Evolutionary conservation across 2,888 invertebrate species (phyloP), one percentile per base, ranked within the genome.

Genomic region (Cosmia pyralina): DNA sequence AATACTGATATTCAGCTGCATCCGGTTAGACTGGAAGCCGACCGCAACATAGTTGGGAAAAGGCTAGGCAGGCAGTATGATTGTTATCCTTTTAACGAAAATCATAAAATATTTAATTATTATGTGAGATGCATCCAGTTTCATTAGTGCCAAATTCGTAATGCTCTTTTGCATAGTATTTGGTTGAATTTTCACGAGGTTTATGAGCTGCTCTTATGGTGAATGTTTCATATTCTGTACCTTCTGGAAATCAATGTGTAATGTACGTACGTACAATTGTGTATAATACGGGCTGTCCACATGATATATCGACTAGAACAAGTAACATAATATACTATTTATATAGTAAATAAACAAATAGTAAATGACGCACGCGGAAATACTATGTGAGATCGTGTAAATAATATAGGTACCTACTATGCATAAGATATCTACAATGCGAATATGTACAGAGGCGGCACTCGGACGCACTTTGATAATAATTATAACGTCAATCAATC

Each of bases 361-460:
- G 22, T 13, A 46, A 28, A 57, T 75, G 69, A 75, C 75, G 75
- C 63, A 63, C 28, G 75, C 75, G 75, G 75, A 76, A 69, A 28
- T 52, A 46, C 13, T 52, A 19, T 46, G 52, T 28, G 41, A 28
- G 28, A 55, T 75, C 41, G 19, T 55, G 59, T 48, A 22, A 44
- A 72, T 65, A 72, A 50, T 17, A 41, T 19, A n/a, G n/a, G n/a
- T n/a, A n/a, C n/a, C n/a, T n/a, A 59, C 1, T 34, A 48, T 41
- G 59, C 59, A 41, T 48, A 19, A 15, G 7, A 44, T 22, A 63
- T 13, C 19, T 28, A 44, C n/a, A 60, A 34, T 41, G 46, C 6
- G 44, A 19, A 34, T 62, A 52, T n/a, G 44, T 28, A 10, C 15
- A 19, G n/a, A 4, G 34, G 38, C 13, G 11, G n/a, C 22, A 19